Evolutionary conservation across 2,113 vertebrate genomes (phyloP).

Genomic region (Gasterosteus nipponicus): DNA sequence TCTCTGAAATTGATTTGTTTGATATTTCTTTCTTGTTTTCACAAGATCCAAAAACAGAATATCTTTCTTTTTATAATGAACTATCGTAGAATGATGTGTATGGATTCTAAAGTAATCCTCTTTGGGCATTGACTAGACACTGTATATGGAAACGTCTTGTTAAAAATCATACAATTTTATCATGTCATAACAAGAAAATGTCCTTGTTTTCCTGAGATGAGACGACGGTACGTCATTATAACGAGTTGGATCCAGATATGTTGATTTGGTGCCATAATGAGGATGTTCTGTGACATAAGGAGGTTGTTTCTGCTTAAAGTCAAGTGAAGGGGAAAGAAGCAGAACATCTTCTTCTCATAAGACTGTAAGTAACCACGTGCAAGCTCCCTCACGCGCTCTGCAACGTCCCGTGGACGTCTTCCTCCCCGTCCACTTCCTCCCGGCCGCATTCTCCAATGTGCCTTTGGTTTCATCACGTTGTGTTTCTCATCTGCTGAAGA

Average conservation of each 20-base stretch:
- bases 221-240: background rate
- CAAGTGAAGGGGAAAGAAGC: background rate
- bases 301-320: background rate
- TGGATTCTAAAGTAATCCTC: background rate
- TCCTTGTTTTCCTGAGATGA: background rate
- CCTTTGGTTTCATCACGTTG: slow-evolving; percentile 14
- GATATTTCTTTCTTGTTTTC: background rate
- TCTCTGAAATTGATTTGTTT: background rate
- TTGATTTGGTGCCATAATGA: background rate
- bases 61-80: background rate
- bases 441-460: background rate
- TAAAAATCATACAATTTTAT: background rate
- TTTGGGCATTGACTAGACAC: background rate
- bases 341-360: background rate
- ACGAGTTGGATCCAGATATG: background rate
- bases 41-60: background rate
- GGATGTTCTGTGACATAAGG: background rate
- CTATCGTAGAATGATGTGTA: background rate
- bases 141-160: background rate
- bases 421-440: background rate
- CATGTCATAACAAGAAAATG: background rate
- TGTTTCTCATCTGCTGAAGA: slow-evolving; percentile 19
- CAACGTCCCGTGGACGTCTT: background rate
- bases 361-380: background rate
- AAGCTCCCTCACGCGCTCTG: background rate